phyloP scores from a whole-genome alignment of 1,140 invertebrate species.

The Bursaphelenchus mucronatus region DNA sequence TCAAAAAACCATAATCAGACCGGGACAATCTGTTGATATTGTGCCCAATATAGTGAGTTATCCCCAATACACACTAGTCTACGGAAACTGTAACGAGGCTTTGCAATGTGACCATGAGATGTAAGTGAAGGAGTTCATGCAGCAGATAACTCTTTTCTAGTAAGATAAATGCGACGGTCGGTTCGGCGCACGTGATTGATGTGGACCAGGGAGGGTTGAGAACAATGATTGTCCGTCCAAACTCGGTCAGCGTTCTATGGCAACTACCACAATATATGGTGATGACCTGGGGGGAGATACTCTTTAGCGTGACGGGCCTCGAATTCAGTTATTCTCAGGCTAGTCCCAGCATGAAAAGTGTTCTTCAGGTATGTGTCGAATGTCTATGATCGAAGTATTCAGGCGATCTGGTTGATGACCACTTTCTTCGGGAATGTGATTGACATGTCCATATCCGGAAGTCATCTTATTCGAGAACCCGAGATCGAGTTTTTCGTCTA shows the following conservation, averaged over 20 bases:
- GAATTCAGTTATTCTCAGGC: conserved; percentile 46
- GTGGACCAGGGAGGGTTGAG: background rate
- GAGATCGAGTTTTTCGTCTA: conserved; percentile 51
- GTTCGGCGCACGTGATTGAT: conserved; percentile 43
- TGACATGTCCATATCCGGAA: conserved; percentile 46
- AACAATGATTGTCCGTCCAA: conserved; percentile 34
- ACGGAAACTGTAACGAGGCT: conserved; percentile 35
- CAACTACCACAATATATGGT: conserved; percentile 65
- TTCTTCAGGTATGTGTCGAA: conserved; percentile 59
- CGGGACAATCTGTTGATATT: conserved; percentile 49
- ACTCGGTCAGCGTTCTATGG: conserved; percentile 55
- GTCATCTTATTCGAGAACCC: conserved; percentile 39
- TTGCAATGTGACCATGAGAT: too few relatives aligned
- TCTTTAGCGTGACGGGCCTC: conserved; percentile 42
- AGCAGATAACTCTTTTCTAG: background rate
- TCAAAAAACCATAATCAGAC: conserved; percentile 14
- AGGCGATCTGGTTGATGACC: conserved; percentile 48
- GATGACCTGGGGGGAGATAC: conserved; percentile 69
- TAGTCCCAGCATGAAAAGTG: conserved; percentile 46
- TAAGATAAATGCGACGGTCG: conserved; percentile 28
- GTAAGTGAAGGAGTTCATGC: too few relatives aligned
- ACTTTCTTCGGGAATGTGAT: conserved; percentile 50
- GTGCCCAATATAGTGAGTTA: conserved; percentile 46
- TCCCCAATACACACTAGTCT: conserved; percentile 49
- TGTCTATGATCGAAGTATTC: background rate